Base-by-base conservation (phyloP, 2,888 invertebrate species). In the Agrilus biguttatus region DNA sequence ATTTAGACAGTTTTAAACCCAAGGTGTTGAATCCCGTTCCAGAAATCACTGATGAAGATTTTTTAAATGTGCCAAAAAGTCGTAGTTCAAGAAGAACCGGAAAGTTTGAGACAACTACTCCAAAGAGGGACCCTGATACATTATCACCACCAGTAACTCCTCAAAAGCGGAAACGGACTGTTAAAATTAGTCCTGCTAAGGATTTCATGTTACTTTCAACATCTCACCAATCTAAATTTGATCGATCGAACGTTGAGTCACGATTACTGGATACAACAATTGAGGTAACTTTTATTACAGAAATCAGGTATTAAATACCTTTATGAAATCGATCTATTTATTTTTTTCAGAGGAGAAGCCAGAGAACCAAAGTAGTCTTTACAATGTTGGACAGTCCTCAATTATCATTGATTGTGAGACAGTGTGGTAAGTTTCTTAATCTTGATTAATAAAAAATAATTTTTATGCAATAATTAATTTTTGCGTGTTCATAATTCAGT, bases 361-460 rank as follows among this genome's bases (percentile, higher is more conserved):
- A 50, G 19, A 62, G 55, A 49, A 62, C 60, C 5, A 65, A 65
- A 55, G 58, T 66, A 13, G 61, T 62, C 5, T 66, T 66, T 50
- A 66, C 65, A 6, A 63, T 66, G 64, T 47, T 65, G 51, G 59
- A 65, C 40, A 56, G 53, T 53, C 61, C 64, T 2, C 52, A 56
- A 44, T 47, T 66, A 42, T 60, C 61, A 47, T 55, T 57, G 10
- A 38, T 53, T 12, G 57, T 64, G 37, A 54, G 55, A 51, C 55
- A 53, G 41, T 51, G 64, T 47, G 63, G 63, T 63, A 53, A 45
- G 48, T 41, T n/a, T 19, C 28, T 36, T 36, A 36, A 4, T 36
- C 5, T 2, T 8, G 36, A 36, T 36, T 36, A 10, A 28, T 8
- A 28, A 8, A 28, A 10, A 28, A 10, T 28, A 8, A 10, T 28